These are phyloP conservation scores for Venusia cambrica DNA, from an alignment of 2,888 invertebrate genomes.

Conservation along the genomic window DNA sequence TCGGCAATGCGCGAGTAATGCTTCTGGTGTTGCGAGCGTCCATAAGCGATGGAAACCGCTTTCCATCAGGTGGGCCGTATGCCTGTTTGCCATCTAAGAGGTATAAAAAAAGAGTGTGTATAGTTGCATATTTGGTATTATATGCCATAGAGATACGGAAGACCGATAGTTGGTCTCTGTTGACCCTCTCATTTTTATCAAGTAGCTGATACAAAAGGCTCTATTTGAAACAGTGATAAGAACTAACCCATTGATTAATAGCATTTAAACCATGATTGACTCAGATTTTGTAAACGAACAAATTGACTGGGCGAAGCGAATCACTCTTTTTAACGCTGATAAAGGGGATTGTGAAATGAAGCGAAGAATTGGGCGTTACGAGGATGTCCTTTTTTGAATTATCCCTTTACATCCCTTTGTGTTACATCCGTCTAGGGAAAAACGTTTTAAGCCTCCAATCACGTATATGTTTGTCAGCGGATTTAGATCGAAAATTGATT, in stretches of 20 bases:
- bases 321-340: constrained; percentile 37
- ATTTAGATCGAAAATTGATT: constrained; percentile 7
- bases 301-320: constrained; percentile 38
- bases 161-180: too few relatives aligned
- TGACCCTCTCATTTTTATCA: constrained; percentile 1
- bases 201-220: constrained; percentile 7
- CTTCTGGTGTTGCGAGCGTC: too few relatives aligned
- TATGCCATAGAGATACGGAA: too few relatives aligned
- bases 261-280: constrained; percentile 28
- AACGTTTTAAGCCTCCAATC: constrained; percentile 31
- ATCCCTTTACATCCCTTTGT: constrained; percentile 36
- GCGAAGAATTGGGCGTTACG: constrained; percentile 38
- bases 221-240: constrained; percentile 8
- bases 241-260: constrained; percentile 14
- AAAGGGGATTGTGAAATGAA: constrained; percentile 35
- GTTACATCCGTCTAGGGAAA: constrained; percentile 30
- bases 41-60: too few relatives aligned
- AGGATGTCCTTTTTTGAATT: constrained; percentile 38
- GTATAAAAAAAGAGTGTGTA: too few relatives aligned
- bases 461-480: constrained; percentile 28
- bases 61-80: too few relatives aligned
- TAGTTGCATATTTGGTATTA: too few relatives aligned
- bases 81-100: too few relatives aligned
- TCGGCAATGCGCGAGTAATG: too few relatives aligned
- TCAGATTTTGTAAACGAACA: constrained; percentile 30